Percentiles rank a stretch among this genome's conserved stretches.
phyloP scores from a whole-genome alignment of 2,113 vertebrate genomes.

The Protobothrops mucrosquamatus region DNA sequence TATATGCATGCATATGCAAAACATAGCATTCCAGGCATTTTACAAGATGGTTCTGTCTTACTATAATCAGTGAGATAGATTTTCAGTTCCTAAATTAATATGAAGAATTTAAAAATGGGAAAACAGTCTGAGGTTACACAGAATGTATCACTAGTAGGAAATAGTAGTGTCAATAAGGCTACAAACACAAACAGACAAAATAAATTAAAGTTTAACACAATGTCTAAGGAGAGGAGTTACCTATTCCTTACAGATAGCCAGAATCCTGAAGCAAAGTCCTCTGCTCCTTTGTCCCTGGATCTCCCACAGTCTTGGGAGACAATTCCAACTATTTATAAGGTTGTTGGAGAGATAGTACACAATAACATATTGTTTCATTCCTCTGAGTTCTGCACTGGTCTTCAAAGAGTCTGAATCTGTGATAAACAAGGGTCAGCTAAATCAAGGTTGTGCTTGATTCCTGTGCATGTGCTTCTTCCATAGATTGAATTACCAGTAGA shows the following conservation, averaged over 20 bases:
- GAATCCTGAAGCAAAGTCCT: not conserved
- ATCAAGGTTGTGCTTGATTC: not conserved
- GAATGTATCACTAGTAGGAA: not conserved
- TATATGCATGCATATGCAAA: not conserved
- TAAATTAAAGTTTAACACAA: not conserved
- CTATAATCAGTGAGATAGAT: not conserved
- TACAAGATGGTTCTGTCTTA: not conserved
- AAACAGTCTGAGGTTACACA: not conserved
- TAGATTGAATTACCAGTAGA: not conserved
- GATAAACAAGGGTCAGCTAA: not conserved
- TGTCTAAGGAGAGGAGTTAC: not conserved
- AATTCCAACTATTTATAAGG: not conserved
- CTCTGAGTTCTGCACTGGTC: not conserved
- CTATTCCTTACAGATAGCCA: not conserved
- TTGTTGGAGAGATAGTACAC: not conserved
- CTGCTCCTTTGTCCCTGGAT: not conserved
- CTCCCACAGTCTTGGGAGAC: not conserved
- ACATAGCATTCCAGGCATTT: not conserved
- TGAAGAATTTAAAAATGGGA: not conserved
- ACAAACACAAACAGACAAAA: not conserved
- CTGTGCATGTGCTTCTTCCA: not conserved
- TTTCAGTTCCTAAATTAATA: not conserved
- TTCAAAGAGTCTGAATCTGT: not conserved
- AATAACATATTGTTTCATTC: not conserved
- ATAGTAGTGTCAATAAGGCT: not conserved